Evolutionary conservation across 2,888 invertebrate genomes (phyloP), one percentile per base, ranked within the genome.

Genomic region (Schrankia costaestrigalis): DNA sequence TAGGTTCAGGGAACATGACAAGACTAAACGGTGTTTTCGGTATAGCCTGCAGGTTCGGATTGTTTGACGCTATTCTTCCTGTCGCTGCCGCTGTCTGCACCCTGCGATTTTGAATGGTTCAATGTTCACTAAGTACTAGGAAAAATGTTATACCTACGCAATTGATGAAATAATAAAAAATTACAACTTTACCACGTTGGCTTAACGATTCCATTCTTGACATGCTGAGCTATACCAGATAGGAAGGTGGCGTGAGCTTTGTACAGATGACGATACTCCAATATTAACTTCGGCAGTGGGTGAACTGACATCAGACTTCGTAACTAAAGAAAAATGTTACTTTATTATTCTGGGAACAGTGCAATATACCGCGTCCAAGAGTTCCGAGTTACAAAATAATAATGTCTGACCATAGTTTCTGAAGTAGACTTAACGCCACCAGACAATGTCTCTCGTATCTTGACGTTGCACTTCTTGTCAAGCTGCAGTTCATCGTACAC

Each of bases 21-120:
- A 82, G 58, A 14, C 40, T 69, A 42, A 88, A 79, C 0, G 78
- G 78, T 3, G 69, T 54, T 41, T 85, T 88, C 1, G 89, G 89
- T 42, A 89, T 80, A 3, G 88, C 83, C 52, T 89, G 89, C 38
- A 89, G 51, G 52, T 89, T 89, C 0, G 89, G 89, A 36, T 77
- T 80, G 58, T 65, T 80, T 9, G 73, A 81, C 0, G 83, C 81
- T 10, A 89, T 77, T 15, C 89, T 78, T 0, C 89, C 89, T 0
- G 89, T 89, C 1, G 81, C 84, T 1, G 89, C 78, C 1, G 87
- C 80, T 2, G 64, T 78, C 51, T 89, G 89, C 5, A 76, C 80
- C 89, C 89, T 89, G 11, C 0, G 11, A 9, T 3, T n/a, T n/a
- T n/a, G n/a, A n/a, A n/a, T n/a, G n/a, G n/a, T n/a, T n/a, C n/a